A percentile compares a stretch with the other conserved stretches of the same genome.
Evolutionary conservation across 2,113 vertebrate species (phyloP).

Genomic region (Puffinus mauretanicus): DNA sequence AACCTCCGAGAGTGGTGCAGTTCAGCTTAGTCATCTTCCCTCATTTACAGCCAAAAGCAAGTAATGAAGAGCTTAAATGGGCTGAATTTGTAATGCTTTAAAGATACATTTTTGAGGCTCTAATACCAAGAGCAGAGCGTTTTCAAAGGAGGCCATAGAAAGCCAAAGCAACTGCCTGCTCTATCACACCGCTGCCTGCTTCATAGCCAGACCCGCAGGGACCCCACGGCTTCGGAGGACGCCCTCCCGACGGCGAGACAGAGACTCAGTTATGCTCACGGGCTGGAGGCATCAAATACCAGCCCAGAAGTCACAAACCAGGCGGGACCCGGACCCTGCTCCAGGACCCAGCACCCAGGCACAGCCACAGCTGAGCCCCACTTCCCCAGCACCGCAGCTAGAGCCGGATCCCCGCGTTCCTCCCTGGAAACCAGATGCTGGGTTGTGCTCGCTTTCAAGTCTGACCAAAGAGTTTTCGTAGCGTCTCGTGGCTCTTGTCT

Average conservation of each 20-base stretch:
- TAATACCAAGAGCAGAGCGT: not conserved
- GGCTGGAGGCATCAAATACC: not conserved
- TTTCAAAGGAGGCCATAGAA: not conserved
- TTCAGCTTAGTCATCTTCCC: not conserved
- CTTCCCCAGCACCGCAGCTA: fast-evolving
- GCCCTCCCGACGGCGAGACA: fast-evolving
- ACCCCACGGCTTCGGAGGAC: fast-evolving
- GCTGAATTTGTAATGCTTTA: not conserved
- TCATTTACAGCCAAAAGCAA: not conserved
- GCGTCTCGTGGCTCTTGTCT: not conserved
- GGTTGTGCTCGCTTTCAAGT: not conserved
- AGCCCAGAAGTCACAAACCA: not conserved
- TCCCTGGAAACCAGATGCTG: not conserved
- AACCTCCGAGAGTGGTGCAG: fast-evolving
- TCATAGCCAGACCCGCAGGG: fast-evolving
- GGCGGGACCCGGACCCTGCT: not conserved
- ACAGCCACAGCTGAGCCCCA: not conserved
- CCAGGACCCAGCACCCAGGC: not conserved
- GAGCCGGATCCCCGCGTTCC: not conserved
- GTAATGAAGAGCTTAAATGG: not conserved
- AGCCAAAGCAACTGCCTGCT: not conserved
- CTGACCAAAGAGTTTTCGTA: not conserved
- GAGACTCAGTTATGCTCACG: fast-evolving
- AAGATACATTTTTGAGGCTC: not conserved
- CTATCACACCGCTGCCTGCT: not conserved